A percentile compares a stretch with the other conserved stretches of the same genome.
phyloP scores from a whole-genome alignment of 1,140 invertebrate species.

The Drosophila sulfurigaster region DNA sequence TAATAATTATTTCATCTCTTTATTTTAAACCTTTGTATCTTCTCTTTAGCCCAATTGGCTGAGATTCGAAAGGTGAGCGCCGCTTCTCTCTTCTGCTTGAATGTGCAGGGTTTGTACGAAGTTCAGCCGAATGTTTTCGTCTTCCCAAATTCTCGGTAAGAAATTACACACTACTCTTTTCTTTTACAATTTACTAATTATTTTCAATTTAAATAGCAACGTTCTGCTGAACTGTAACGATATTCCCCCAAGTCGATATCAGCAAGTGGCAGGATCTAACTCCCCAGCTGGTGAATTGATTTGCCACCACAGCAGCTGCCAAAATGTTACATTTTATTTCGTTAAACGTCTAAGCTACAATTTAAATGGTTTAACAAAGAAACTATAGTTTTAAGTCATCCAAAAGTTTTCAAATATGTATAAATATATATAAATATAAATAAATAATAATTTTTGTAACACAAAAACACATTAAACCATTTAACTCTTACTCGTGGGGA shows the following conservation, averaged over 20 bases:
- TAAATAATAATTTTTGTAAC: too few species aligned
- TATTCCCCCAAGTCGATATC: constrained; percentile 88
- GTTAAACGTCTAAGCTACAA: constrained; percentile 1
- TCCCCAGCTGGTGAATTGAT: constrained; percentile 46
- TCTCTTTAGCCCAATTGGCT: constrained; percentile 90
- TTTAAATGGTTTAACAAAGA: background rate
- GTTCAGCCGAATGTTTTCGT: constrained; percentile 91
- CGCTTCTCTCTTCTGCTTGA: constrained; percentile 94
- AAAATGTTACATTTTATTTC: background rate
- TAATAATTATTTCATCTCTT: too few species aligned
- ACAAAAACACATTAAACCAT: too few species aligned
- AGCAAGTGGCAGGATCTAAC: constrained; percentile 87
- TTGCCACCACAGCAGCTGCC: background rate
- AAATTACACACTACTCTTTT: background rate
- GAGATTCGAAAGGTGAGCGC: constrained; percentile 94
- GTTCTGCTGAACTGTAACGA: constrained; percentile 86
- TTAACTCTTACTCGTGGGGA: too few species aligned
- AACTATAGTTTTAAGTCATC: background rate
- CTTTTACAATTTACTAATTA: background rate
- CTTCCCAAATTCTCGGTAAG: constrained; percentile 71
- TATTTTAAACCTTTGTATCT: background rate
- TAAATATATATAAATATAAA: too few species aligned
- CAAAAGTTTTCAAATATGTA: background rate
- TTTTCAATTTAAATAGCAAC: constrained; percentile 78
- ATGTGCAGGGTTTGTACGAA: constrained; percentile 89